A percentile compares a stretch with the other conserved stretches of the same genome.
phyloP scores from a whole-genome alignment of 2,113 vertebrate genomes.

The Baryphthengus martii region DNA sequence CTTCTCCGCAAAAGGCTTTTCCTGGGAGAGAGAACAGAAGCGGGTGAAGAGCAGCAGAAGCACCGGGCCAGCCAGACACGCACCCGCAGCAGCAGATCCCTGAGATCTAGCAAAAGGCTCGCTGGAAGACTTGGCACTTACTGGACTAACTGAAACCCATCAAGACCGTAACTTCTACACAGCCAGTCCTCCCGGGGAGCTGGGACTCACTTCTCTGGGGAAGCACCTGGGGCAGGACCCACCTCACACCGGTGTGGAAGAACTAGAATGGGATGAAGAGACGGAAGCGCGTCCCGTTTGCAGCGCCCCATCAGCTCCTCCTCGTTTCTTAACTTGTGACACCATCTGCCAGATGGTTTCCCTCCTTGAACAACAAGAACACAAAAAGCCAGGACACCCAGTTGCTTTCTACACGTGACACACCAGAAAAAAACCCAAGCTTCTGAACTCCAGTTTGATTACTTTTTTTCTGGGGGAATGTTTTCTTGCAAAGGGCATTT shows the following conservation, averaged over 20 bases:
- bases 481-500: neutral
- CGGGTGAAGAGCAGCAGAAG: neutral
- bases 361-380: neutral
- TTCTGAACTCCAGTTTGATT: neutral
- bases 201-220: accelerated
- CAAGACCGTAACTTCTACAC: accelerated
- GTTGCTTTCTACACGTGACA: neutral
- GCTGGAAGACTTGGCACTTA: neutral
- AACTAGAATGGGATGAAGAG: accelerated
- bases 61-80: accelerated
- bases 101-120: accelerated
- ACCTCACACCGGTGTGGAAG: neutral
- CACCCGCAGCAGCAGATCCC: neutral
- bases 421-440: neutral
- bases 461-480: neutral
- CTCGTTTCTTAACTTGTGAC: neutral
- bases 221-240: neutral
- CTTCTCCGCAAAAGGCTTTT: accelerated
- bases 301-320: neutral
- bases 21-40: neutral
- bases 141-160: neutral
- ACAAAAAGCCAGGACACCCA: neutral
- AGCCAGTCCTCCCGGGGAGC: accelerated
- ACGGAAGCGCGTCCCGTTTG: accelerated
- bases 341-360: accelerated